phyloP scores from a whole-genome alignment of 2,113 vertebrate species.

The Poecile atricapillus region DNA sequence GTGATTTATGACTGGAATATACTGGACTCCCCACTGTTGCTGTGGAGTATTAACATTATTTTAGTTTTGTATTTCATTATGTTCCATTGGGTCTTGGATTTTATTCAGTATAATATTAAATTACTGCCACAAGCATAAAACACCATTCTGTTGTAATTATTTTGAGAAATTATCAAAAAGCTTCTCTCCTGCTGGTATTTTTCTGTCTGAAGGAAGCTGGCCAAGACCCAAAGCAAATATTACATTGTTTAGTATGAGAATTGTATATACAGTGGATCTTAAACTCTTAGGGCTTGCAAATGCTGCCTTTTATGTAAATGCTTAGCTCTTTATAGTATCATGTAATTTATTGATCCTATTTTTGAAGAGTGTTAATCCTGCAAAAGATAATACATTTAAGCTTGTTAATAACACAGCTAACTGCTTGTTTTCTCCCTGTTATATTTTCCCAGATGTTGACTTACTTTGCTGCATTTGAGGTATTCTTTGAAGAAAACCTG shows the following conservation, averaged over 20 bases:
- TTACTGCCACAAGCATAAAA: not conserved
- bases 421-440: not conserved
- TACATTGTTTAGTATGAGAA: not conserved
- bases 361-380: not conserved
- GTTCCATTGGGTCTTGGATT: not conserved
- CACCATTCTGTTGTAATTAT: not conserved
- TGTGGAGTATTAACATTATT: not conserved
- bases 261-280: not conserved
- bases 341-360: not conserved
- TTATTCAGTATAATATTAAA: not conserved
- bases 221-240: not conserved
- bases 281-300: not conserved
- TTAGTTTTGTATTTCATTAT: not conserved
- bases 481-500: conserved; percentile 98
- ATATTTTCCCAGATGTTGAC: conserved; percentile 87
- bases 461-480: conserved; percentile 95
- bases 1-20: not conserved
- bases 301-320: not conserved
- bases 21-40: not conserved
- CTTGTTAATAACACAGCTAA: not conserved
- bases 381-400: not conserved
- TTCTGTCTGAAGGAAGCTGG: not conserved
- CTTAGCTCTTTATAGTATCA: not conserved
- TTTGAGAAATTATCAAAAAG: not conserved
- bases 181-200: not conserved